phyloP scores from a whole-genome alignment of 1,140 invertebrate genomes.

The Phymorhynchus buccinoides region DNA sequence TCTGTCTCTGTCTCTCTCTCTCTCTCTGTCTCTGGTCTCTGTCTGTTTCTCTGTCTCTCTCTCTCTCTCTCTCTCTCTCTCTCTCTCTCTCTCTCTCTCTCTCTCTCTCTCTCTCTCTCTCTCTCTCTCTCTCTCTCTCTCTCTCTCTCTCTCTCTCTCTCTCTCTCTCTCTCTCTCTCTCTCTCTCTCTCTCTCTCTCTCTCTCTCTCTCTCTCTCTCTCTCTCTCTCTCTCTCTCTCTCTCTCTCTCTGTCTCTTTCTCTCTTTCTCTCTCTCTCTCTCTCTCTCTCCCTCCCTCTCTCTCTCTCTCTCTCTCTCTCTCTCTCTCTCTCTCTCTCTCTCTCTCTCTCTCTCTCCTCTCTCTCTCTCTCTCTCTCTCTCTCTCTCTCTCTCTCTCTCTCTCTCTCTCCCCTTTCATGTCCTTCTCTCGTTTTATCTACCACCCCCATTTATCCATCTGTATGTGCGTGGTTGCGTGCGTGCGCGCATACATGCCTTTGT shows the following conservation, averaged over 20 bases:
- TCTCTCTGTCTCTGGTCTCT: background rate
- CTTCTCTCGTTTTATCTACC: background rate
- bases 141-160: background rate
- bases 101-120: background rate
- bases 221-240: background rate
- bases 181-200: background rate
- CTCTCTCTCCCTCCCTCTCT: background rate
- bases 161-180: background rate
- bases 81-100: background rate
- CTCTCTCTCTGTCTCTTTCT: background rate
- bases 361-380: background rate
- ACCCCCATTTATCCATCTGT: background rate
- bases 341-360: background rate
- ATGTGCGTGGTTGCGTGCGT: background rate
- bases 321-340: background rate
- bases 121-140: background rate
- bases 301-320: slow-evolving; percentile 8
- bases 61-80: background rate
- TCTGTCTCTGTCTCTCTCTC: slow-evolving; percentile 1
- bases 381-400: background rate
- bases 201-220: background rate
- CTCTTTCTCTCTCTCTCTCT: background rate
- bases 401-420: no score
- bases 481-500: background rate
- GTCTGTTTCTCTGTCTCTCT: background rate